Base-by-base conservation (phyloP, 2,797 vertebrate genomes). In the Halcyon smyrnensis region DNA sequence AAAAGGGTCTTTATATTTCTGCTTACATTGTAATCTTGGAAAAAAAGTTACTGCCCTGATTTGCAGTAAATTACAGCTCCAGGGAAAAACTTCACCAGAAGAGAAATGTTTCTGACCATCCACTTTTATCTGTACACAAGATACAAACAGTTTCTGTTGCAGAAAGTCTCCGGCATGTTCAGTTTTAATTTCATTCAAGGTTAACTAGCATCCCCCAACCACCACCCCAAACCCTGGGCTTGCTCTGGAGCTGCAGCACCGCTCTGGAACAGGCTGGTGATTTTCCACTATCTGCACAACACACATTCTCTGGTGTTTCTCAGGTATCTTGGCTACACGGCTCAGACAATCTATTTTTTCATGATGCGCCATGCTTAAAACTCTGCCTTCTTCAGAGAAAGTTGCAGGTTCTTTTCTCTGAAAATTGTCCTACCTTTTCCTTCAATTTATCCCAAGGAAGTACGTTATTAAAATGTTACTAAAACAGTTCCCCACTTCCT, bases 101-200 rank as follows among this genome's bases (percentile, higher is more conserved):
- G 28, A 90, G 67, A 87, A 95, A 84, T 2, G 3, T 79, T 89
- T 92, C 83, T 93, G 59, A 83, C 83, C 27, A 48, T 92, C 63
- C 18, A 14, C 53, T 90, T 96, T 92, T 95, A 94, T 87, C 93
- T 96, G 7, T 45, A 50, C 21, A 39, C 19, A 87, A 93, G 90
- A 90, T 82, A 90, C 51, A 87, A 87, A 79, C 94, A 82, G 77
- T 82, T 90, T 80, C 84, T 89, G 27, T 68, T 57, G 88, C 90
- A 87, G 83, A 95, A 92, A 91, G 41, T 84, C 83, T 73, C 59
- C n/a, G 56, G 91, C 78, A 93, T 84, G 32, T 76, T 81, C 75
- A 77, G 71, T 93, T 95, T 92, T 27, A 71, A 87, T 95, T 95
- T 94, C 57, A 74, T 30, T 77, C 93, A 93, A 95, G 93, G 91